Conservation (phyloP, 2,888 invertebrate species). For the Pristionchus fissidentatus region DNA sequence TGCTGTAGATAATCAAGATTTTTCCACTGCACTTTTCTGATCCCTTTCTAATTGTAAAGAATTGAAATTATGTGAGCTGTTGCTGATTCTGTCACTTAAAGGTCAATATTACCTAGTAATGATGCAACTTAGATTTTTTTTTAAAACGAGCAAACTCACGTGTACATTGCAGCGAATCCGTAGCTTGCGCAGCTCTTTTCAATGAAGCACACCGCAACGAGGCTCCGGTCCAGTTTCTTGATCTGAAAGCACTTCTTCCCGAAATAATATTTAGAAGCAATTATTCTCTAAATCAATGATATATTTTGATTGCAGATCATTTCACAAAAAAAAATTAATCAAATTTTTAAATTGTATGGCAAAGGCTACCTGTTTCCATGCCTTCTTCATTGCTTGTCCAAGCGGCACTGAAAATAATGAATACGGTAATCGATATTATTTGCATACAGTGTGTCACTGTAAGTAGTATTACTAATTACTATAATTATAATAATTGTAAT, state of each 20-base stretch:
- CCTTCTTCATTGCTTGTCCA: conserved; percentile 3
- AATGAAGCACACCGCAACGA: conserved; percentile 20
- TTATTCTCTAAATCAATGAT: not conserved
- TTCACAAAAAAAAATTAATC: not conserved
- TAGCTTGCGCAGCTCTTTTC: conserved; percentile 37
- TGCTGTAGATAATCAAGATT: not conserved
- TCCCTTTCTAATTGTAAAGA: not conserved
- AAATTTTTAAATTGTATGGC: not conserved
- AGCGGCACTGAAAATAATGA: conserved; percentile 6
- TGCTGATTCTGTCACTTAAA: too few species aligned
- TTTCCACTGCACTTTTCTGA: not conserved
- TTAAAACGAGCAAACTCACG: too few species aligned
- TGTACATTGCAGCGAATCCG: conserved; percentile 38
- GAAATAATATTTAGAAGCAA: too few species aligned
- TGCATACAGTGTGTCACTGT: too few species aligned
- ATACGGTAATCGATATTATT: too few species aligned
- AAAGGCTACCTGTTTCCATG: not conserved
- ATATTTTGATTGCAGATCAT: not conserved
- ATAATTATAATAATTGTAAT: too few species aligned
- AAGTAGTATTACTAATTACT: too few species aligned
- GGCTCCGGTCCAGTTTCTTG: conserved; percentile 17
- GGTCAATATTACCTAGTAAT: too few species aligned
- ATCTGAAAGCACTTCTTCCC: not conserved
- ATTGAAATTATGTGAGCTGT: too few species aligned
- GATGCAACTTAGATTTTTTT: too few species aligned